Evolutionary conservation across 2,797 vertebrate species (phyloP).

Genomic region (Coendou prehensilis): DNA sequence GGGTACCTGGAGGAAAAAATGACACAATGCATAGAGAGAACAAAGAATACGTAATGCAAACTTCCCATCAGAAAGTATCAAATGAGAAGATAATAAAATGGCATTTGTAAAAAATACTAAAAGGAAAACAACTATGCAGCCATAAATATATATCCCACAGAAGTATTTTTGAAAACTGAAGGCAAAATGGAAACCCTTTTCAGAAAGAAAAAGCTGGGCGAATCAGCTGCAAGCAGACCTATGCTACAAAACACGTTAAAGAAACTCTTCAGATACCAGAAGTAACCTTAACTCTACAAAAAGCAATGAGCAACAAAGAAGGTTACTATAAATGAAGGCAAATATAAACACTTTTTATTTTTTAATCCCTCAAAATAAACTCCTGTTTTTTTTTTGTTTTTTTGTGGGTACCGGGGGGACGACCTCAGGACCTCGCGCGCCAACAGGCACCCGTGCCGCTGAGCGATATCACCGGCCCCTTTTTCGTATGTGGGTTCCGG

Average conservation of each 20-base stretch:
- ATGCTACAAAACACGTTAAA: neutral
- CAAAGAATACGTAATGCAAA: conserved; percentile 8
- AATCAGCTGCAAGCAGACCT: neutral
- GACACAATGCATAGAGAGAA: neutral
- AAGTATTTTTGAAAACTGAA: conserved; percentile 41
- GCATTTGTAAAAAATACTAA: neutral
- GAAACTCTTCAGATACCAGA: neutral
- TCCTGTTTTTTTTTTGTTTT: neutral
- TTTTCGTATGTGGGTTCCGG: too few relatives aligned
- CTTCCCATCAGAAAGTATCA: conserved; percentile 1
- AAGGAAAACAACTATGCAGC: neutral
- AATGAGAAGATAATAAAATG: neutral
- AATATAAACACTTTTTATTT: neutral
- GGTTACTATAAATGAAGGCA: neutral
- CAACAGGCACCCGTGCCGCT: too few relatives aligned
- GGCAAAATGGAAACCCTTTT: conserved; percentile 10
- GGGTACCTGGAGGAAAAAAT: neutral
- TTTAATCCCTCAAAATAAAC: conserved; percentile 45
- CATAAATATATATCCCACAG: conserved; percentile 10
- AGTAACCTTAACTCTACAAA: neutral
- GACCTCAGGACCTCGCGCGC: too few relatives aligned
- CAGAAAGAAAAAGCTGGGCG: neutral
- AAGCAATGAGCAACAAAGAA: conserved; percentile 5
- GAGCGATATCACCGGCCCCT: too few relatives aligned
- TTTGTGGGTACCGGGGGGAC: too few relatives aligned